Evolutionary conservation across 2,113 vertebrate genomes (phyloP), one percentile per base, ranked within the genome.

Genomic region (Siphamia tubifer): DNA sequence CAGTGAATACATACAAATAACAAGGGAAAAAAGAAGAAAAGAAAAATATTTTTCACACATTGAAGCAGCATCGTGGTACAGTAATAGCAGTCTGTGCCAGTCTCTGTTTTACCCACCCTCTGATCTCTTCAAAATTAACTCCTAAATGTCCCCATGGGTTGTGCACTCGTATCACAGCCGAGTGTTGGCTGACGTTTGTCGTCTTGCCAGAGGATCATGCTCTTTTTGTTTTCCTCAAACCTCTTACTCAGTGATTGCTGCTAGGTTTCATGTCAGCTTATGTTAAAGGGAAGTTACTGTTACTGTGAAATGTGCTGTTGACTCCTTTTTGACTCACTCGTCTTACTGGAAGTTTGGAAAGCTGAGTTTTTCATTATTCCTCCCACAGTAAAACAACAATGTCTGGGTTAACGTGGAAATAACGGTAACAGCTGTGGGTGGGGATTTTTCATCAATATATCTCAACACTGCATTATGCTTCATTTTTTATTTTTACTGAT

Each of bases 71-170:
- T n/a, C n/a, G n/a, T n/a, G 52, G 23, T 11, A n/a, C n/a, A n/a
- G n/a, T n/a, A n/a, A 11, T 9, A 36, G 9, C 27, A 8, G 40
- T 25, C 39, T 34, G n/a, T n/a, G n/a, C 19, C 49, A 21, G 51
- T 40, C 16, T 10, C n/a, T 8, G 17, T n/a, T 24, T 56, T 17
- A 48, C 23, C 27, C 25, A n/a, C 3, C 57, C 25, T 34, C n/a
- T 57, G 65, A 49, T 68, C 35, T 49, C 20, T 51, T 42, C 28
- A 58, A 58, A 25, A 58, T 34, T 27, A 52, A 12, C 36, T 36
- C 15, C 38, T 25, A 15, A 28, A 20, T 35, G 28, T 25, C 16
- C 27, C 16, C 15, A 11, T 6, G 16, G 8, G 39, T 54, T 21
- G 30, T 31, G 21, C 10, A 3, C 36, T 24, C 38, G 19, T 17